Evolutionary conservation across 2,888 invertebrate genomes (phyloP), one percentile per base, ranked within the genome.

Genomic region (Caenorhabditis wallacei): DNA sequence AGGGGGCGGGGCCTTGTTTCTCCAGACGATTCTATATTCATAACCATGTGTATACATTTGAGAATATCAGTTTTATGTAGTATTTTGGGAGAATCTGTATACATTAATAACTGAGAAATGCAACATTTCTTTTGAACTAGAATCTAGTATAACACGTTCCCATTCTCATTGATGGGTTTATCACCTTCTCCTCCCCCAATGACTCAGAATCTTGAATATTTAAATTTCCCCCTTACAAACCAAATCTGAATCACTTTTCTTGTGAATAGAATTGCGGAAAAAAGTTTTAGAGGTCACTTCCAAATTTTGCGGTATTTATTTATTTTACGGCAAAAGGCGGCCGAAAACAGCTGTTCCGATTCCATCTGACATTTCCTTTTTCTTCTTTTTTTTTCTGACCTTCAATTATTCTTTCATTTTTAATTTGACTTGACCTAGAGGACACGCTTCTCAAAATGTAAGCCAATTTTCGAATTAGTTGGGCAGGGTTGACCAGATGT

Each of bases 321-420:
- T n/a, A n/a, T n/a, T n/a, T n/a, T n/a, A n/a, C n/a, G n/a, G 61
- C 22, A 18, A 24, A 53, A n/a, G 16, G 8, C 40, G 30, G 8
- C 3, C 18, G n/a, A 51, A 51, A 64, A 64, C 64, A 64, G 64
- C 64, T 64, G 64, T 64, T 64, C 64, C 64, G 64, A 64, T 64
- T 48, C 26, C 30, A 48, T 48, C 51, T 64, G 64, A 51, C 64
- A 20, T 46, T 46, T 63, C 30, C 30, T 30, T 30, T 30, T 30
- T 30, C 40, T 40, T 40, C 40, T 35, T 59, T 59, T 8, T 37
- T 37, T 59, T 40, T 61, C 18, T 61, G 61, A 59, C 59, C 59
- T 57, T 40, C 46, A n/a, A n/a, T 43, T 61, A 18, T 35, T 57
- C 57, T 37, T 16, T 43, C 43, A 61, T 43, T 61, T 43, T 48